Percentiles rank a stretch among this genome's conserved stretches.
Evolutionary conservation across 2,113 vertebrate genomes (phyloP).

Genomic region (Bombycilla garrulus): DNA sequence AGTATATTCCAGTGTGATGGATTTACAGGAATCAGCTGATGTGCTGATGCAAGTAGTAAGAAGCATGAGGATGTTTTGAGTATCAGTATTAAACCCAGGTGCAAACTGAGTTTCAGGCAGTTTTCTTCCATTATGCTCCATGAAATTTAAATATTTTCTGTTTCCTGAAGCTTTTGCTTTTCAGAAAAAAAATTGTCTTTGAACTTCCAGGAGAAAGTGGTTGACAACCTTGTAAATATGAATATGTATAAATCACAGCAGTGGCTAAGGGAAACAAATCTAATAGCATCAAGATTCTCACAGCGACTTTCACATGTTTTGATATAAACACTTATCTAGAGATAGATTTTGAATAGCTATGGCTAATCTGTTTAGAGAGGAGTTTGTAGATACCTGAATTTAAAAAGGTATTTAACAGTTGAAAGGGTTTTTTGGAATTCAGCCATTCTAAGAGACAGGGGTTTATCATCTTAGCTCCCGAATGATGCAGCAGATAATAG

Average conservation of each 20-base stretch:
- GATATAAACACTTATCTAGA: background rate
- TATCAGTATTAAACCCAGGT: background rate
- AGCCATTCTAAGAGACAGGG: background rate
- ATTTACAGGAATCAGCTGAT: background rate
- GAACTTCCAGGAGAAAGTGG: background rate
- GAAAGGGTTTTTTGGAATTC: conserved; percentile 6
- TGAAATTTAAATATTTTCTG: background rate
- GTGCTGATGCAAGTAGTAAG: background rate
- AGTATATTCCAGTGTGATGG: background rate
- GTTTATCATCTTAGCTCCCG: conserved; percentile 31
- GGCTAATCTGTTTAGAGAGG: conserved; percentile 33
- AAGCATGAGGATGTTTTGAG: background rate
- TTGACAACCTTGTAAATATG: background rate
- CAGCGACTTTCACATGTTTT: background rate
- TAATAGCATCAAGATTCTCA: background rate
- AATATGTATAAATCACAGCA: background rate
- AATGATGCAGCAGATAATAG: conserved; percentile 58
- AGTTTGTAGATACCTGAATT: conserved; percentile 9
- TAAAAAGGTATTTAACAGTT: conserved; percentile 49
- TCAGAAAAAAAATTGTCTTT: background rate
- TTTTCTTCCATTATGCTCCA: background rate
- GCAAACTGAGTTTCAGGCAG: background rate
- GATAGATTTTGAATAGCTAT: conserved; percentile 10
- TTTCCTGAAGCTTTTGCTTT: background rate
- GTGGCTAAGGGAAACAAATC: background rate